A percentile compares a stretch with the other conserved stretches of the same genome.
These are phyloP conservation scores for Dascillus cervinus DNA, from an alignment of 2,888 invertebrate genomes.

Conservation along the genomic window DNA sequence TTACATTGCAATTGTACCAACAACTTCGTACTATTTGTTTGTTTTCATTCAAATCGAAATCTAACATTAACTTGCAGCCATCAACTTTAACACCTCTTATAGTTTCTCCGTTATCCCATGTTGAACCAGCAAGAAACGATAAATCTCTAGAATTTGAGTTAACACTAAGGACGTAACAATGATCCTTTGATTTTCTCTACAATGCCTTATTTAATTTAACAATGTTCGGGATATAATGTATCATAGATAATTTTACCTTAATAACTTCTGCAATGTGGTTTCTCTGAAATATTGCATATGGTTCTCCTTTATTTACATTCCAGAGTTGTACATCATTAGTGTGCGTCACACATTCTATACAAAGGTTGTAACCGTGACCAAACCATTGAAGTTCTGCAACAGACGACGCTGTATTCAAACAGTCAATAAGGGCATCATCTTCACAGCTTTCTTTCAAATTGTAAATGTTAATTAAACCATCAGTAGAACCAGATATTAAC, in stretches of 20 bases:
- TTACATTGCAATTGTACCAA: constrained; percentile 55
- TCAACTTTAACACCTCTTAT: constrained; percentile 45
- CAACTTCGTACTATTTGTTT: constrained; percentile 66
- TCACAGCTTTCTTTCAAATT: constrained; percentile 65
- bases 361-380: constrained; percentile 40
- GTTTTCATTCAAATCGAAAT: constrained; percentile 53
- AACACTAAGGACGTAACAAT: constrained; percentile 58
- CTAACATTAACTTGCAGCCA: constrained; percentile 46
- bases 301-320: constrained; percentile 55
- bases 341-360: constrained; percentile 62
- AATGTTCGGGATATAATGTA: background rate
- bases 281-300: constrained; percentile 50
- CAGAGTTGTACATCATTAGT: constrained; percentile 65
- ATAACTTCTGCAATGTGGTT: constrained; percentile 51
- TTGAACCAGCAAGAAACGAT: constrained; percentile 59
- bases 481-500: constrained; percentile 69
- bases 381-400: constrained; percentile 58
- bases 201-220: constrained; percentile 13
- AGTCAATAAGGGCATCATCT: constrained; percentile 70
- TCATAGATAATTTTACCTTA: constrained; percentile 40
- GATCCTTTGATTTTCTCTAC: constrained; percentile 53
- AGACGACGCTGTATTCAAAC: constrained; percentile 72
- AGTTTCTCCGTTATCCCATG: constrained; percentile 52
- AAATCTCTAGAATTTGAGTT: constrained; percentile 45
- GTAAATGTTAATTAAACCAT: constrained; percentile 80